phyloP scores from a whole-genome alignment of 2,888 invertebrate genomes.

The Drosophila acutilabella region DNA sequence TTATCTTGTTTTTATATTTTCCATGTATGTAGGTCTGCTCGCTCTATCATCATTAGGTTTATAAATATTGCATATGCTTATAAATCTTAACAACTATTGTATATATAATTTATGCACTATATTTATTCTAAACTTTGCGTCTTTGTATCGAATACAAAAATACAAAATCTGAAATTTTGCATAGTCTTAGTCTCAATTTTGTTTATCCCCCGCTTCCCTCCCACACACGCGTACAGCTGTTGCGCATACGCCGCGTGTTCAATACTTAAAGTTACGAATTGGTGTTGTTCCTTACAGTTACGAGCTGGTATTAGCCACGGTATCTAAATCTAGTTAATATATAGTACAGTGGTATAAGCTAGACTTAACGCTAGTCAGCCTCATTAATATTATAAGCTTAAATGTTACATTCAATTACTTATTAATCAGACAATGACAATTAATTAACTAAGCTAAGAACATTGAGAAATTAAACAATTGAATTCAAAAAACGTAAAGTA shows the following conservation, averaged over 20 bases:
- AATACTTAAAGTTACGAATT: constrained; percentile 66
- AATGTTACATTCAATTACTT: constrained; percentile 43
- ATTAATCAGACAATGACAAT: constrained; percentile 55
- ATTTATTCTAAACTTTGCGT: constrained; percentile 32
- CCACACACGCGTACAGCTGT: constrained; percentile 20
- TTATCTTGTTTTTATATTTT: constrained; percentile 80
- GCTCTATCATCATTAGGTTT: constrained; percentile 40
- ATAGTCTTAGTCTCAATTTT: constrained; percentile 71
- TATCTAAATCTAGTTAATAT: constrained; percentile 13
- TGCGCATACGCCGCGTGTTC: constrained; percentile 55
- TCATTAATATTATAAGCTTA: constrained; percentile 80
- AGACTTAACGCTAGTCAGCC: constrained; percentile 75
- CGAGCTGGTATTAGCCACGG: constrained; percentile 37
- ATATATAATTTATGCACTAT: constrained; percentile 26
- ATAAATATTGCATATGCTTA: constrained; percentile 75
- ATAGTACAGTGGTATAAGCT: constrained; percentile 30
- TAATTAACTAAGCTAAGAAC: constrained; percentile 51
- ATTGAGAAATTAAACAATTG: constrained; percentile 18
- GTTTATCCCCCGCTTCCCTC: background rate
- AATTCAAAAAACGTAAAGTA: constrained; percentile 55
- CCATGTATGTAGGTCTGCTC: constrained; percentile 73
- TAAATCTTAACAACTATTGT: constrained; percentile 62
- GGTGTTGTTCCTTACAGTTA: constrained; percentile 66
- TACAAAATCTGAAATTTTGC: constrained; percentile 69
- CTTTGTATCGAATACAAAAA: constrained; percentile 78